Evolutionary conservation across 2,113 vertebrate genomes (phyloP).

Genomic region (Apistogramma diplotaenia): DNA sequence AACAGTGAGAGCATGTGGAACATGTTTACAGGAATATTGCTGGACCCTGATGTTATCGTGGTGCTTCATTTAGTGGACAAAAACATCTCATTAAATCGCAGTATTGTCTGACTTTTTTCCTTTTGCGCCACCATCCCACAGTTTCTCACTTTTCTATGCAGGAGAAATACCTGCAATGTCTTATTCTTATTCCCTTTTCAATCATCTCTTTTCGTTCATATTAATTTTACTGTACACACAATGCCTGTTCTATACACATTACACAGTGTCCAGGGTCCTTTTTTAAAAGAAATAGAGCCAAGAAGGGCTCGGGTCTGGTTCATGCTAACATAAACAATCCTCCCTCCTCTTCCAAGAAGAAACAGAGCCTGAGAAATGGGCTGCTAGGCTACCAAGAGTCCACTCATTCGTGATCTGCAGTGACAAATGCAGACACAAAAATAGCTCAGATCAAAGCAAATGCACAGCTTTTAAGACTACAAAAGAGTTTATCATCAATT

Average conservation of each 20-base stretch:
- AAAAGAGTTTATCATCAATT: constrained; percentile 6
- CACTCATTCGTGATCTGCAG: not conserved
- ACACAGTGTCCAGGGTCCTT: constrained; percentile 8
- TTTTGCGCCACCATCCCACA: not conserved
- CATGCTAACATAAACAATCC: constrained; percentile 60
- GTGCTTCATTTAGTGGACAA: constrained; percentile 49
- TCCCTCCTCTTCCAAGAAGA: constrained; percentile 40
- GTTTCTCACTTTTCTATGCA: not conserved
- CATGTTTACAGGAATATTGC: constrained; percentile 60
- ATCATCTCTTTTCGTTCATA: not conserved
- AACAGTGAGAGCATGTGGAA: constrained; percentile 61
- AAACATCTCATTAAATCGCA: constrained; percentile 35
- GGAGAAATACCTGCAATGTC: not conserved
- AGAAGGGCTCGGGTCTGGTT: constrained; percentile 42
- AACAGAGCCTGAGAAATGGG: constrained; percentile 30
- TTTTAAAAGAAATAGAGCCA: constrained; percentile 46
- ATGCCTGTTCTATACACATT: constrained; percentile 28
- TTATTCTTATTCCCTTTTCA: constrained; percentile 5
- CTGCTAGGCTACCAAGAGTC: constrained; percentile 34
- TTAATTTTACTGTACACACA: constrained; percentile 22
- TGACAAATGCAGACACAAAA: constrained; percentile 43
- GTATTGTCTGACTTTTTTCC: not conserved
- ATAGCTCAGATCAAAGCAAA: constrained; percentile 31
- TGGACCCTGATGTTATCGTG: constrained; percentile 57
- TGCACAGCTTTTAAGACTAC: not conserved